A percentile compares a stretch with the other conserved stretches of the same genome.
These are phyloP conservation scores for Danio albolineatus DNA, from an alignment of 2,797 vertebrate species.

Conservation along the genomic window DNA sequence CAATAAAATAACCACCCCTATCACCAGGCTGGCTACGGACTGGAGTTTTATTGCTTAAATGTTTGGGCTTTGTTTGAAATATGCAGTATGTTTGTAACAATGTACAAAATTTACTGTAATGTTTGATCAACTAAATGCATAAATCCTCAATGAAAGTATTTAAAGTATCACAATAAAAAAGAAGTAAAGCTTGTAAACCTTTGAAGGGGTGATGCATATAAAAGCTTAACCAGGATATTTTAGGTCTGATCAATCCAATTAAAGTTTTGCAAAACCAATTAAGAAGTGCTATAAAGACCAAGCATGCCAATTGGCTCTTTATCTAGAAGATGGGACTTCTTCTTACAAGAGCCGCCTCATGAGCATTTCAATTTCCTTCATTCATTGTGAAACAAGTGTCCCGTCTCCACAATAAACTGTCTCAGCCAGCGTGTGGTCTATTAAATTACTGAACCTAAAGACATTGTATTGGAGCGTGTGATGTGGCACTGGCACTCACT, in stretches of 20 bases:
- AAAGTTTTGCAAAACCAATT: neutral
- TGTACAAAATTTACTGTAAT: neutral
- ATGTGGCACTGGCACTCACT: conserved; percentile 77
- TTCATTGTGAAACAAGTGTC: neutral
- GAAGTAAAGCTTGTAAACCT: neutral
- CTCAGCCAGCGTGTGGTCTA: neutral
- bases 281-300: neutral
- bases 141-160: too few relatives aligned
- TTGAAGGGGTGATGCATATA: neutral
- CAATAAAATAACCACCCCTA: too few relatives aligned
- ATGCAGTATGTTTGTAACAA: neutral
- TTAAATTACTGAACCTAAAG: neutral
- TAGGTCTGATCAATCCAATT: neutral
- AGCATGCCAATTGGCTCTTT: neutral
- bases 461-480: neutral
- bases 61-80: neutral
- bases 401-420: neutral
- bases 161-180: too few relatives aligned
- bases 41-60: neutral
- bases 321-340: neutral
- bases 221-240: neutral
- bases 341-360: neutral
- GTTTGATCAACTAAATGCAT: neutral
- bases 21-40: too few relatives aligned
- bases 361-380: neutral